Conservation (phyloP, 2,888 invertebrate genomes). For the Diarsia brunnea region DNA sequence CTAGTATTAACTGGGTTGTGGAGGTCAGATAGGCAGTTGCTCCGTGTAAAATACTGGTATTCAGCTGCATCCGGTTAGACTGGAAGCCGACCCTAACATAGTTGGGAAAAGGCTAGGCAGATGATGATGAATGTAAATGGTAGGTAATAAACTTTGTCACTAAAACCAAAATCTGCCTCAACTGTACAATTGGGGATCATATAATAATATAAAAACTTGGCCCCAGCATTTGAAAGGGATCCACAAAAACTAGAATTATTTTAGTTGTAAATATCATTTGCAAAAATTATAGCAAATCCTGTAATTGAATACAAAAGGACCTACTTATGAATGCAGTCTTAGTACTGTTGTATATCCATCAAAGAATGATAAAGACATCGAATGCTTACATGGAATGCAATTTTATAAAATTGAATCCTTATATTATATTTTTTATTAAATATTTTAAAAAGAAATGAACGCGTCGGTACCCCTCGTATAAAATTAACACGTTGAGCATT, state of each 20-base stretch:
- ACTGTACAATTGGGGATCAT: constrained; percentile 67
- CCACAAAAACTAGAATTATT: constrained; percentile 84
- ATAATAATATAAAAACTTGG: constrained; percentile 87
- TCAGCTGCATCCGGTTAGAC: too few species aligned
- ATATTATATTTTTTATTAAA: constrained; percentile 55
- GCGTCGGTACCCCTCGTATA: constrained; percentile 83
- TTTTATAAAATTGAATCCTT: constrained; percentile 81
- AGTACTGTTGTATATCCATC: constrained; percentile 84
- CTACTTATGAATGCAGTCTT: constrained; percentile 87
- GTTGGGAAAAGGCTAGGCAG: too few species aligned
- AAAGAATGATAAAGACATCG: constrained; percentile 80
- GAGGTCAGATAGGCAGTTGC: too few species aligned
- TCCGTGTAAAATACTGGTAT: too few species aligned
- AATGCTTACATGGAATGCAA: constrained; percentile 84
- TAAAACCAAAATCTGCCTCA: constrained; percentile 68
- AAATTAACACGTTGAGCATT: constrained; percentile 88
- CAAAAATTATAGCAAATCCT: constrained; percentile 81
- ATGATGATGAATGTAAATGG: constrained; percentile 48
- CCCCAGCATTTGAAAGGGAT: constrained; percentile 88
- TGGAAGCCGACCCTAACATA: too few species aligned
- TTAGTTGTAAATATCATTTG: constrained; percentile 82
- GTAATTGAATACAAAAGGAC: constrained; percentile 78
- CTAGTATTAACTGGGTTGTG: too few species aligned
- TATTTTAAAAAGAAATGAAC: constrained; percentile 69
- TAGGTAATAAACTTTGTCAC: constrained; percentile 55